Evolutionary conservation across 2,797 vertebrate species (phyloP).

Genomic region (Sebastes itinus): DNA sequence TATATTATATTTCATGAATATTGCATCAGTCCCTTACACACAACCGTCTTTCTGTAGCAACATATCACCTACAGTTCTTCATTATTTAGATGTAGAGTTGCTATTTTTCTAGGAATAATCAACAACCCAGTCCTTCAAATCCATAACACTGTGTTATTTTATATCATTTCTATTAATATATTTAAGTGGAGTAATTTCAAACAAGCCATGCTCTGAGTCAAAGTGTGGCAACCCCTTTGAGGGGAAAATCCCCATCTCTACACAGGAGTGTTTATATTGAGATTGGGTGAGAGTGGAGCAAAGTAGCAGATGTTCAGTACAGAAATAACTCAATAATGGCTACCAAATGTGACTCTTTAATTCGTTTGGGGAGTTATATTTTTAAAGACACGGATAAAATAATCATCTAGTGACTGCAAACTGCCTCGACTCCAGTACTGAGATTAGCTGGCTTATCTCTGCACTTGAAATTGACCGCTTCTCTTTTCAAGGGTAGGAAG

Average conservation of each 20-base stretch:
- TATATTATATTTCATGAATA: background rate
- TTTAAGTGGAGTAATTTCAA: background rate
- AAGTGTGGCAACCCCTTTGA: background rate
- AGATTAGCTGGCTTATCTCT: constrained; percentile 2
- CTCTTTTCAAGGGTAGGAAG: constrained; percentile 12
- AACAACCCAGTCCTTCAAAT: background rate
- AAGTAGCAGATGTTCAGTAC: constrained; percentile 15
- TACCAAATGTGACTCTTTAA: background rate
- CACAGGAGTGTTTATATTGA: background rate
- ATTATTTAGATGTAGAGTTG: background rate
- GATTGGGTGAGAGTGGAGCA: background rate
- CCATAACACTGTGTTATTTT: background rate
- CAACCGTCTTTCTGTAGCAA: background rate
- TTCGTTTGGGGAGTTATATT: background rate
- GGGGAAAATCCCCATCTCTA: background rate
- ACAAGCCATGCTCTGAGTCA: background rate
- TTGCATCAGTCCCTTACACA: background rate
- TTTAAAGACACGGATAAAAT: background rate
- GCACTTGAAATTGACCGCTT: constrained; percentile 6
- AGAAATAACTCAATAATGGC: constrained; percentile 8
- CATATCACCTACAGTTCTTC: background rate
- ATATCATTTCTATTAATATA: background rate
- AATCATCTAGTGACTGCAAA: background rate
- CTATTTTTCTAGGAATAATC: background rate
- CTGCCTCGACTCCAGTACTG: background rate